phyloP scores from a whole-genome alignment of 2,888 invertebrate genomes.

The Caenorhabditis angaria region DNA sequence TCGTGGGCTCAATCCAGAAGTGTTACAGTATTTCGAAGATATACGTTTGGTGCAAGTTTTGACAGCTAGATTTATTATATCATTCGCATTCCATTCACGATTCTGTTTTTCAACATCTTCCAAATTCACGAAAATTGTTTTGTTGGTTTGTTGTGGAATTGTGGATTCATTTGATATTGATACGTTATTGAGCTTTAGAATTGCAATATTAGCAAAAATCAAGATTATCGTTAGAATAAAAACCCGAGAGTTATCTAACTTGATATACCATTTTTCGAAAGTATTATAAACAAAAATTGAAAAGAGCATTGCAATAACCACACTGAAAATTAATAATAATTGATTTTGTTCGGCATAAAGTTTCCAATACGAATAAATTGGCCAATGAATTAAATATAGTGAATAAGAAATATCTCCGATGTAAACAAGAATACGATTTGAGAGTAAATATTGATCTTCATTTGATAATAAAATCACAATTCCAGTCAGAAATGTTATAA shows the following conservation, averaged over 20 bases:
- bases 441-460: not conserved
- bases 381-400: constrained; percentile 47
- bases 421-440: constrained; percentile 23
- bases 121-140: too few species aligned
- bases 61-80: too few species aligned
- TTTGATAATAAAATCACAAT: not conserved
- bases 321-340: not conserved
- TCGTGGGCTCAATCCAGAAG: too few species aligned
- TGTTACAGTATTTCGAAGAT: not conserved
- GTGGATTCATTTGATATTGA: too few species aligned
- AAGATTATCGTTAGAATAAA: not conserved
- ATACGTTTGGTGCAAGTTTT: too few species aligned
- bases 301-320: not conserved
- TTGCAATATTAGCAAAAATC: not conserved
- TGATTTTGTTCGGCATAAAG: not conserved
- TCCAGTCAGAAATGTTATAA: not conserved
- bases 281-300: constrained; percentile 11
- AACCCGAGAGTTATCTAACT: not conserved
- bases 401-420: constrained; percentile 48
- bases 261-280: constrained; percentile 24
- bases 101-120: too few species aligned
- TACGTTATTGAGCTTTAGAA: too few species aligned
- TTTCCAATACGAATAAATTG: constrained; percentile 22
- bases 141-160: too few species aligned
- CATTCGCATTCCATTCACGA: too few species aligned